Percentiles rank a stretch among this genome's conserved stretches.
Conservation (phyloP, 2,797 vertebrate genomes). For the Spea hammondii region DNA sequence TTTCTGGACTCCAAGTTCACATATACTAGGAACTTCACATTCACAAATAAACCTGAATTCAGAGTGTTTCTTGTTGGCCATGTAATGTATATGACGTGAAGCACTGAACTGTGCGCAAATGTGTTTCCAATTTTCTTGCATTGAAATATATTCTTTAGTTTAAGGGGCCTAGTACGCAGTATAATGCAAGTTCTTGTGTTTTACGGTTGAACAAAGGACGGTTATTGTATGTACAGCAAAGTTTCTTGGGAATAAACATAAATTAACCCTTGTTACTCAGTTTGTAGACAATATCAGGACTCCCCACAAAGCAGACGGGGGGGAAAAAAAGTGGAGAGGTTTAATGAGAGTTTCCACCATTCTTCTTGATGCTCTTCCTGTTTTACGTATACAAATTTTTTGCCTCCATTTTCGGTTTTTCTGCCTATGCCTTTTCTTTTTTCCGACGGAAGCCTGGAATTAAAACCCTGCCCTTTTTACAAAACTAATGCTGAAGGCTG, state of each 20-base stretch:
- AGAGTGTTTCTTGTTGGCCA: not conserved
- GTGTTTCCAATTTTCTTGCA: conserved; percentile 45
- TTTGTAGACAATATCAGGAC: no score
- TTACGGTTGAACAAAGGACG: not conserved
- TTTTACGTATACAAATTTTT: no score
- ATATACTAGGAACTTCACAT: not conserved
- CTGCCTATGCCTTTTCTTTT: no score
- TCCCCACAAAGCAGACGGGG: no score
- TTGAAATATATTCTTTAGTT: conserved; percentile 31
- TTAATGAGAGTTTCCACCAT: no score
- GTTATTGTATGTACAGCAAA: not conserved
- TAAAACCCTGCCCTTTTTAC: no score
- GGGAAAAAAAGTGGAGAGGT: no score
- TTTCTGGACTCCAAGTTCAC: not conserved
- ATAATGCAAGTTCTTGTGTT: conserved; percentile 22
- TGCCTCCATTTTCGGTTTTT: no score
- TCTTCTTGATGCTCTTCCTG: no score
- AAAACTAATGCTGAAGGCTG: no score
- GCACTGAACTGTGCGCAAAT: conserved; percentile 5
- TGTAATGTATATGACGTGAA: not conserved
- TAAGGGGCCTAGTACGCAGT: conserved; percentile 11
- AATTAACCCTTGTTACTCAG: not conserved
- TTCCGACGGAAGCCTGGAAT: no score
- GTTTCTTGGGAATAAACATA: no score
- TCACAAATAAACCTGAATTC: not conserved